Evolutionary conservation across 2,888 invertebrate species (phyloP), one percentile per base, ranked within the genome.

Genomic region (Dicyrtoma fusca): DNA sequence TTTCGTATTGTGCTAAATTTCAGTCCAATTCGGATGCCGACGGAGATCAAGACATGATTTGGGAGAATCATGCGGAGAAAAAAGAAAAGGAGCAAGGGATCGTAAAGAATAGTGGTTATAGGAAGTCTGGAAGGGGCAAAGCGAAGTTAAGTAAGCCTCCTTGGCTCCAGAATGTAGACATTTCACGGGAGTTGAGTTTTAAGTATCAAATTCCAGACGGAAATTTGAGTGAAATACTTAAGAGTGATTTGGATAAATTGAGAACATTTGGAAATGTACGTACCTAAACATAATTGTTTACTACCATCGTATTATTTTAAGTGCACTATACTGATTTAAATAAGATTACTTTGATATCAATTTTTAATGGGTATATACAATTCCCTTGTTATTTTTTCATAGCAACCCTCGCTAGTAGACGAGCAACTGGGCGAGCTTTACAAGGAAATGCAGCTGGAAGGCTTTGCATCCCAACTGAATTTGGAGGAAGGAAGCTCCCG

Each of bases 381-480:
- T 51, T 49, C 19, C 25, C 17, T 34, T 8, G 3, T 21, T 53
- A 26, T 57, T 64, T 42, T 25, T 49, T 73, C 63, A 68, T 57
- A 75, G 71, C 85, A 92, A 88, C 89, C 92, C 0, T 80, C 85
- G 1, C 79, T 90, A 79, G 91, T 92, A 0, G 90, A 90, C 81
- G 89, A 91, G 70, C 92, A 92, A 82, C 82, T 92, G 23, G 86
- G 85, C 47, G 90, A 91, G 81, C 83, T 91, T 4, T 91, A 90
- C 81, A 79, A 87, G 44, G 91, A 91, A 80, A 84, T 91, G 80
- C 88, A 90, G 78, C 80, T 89, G n/a, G 82, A 81, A 23, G 87
- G 88, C 89, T 0, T 85, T 87, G 6, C 84, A 0, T 83, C 87
- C 0, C 86, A 87, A 71, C 84, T 90, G 13, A 86, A 87, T 3